These are phyloP conservation scores for Danionella cerebrum DNA, from an alignment of 2,113 vertebrate genomes.

Conservation along the genomic window DNA sequence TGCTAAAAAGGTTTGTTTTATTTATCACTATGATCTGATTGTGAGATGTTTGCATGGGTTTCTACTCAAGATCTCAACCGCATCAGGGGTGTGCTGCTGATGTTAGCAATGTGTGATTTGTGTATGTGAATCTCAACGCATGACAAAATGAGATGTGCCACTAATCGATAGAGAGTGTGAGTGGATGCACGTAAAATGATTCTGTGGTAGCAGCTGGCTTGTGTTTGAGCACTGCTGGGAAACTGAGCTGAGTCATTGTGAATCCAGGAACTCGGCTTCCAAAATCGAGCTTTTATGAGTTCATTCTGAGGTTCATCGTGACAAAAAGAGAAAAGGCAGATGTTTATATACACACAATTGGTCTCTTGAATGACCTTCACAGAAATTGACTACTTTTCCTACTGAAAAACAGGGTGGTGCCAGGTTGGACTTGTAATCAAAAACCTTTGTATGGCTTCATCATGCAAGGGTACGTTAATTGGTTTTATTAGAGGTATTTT, in stretches of 20 bases:
- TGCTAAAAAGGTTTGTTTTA: neutral
- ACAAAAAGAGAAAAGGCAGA: neutral
- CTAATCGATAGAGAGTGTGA: slow-evolving; percentile 9
- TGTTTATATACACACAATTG: no score
- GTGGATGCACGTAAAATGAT: slow-evolving; percentile 16
- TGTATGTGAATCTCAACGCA: neutral
- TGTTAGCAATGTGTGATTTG: neutral
- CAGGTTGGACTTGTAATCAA: no score
- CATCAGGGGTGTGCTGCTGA: neutral
- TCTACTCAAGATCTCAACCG: neutral
- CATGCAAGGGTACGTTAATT: no score
- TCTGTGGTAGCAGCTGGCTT: slow-evolving; percentile 58
- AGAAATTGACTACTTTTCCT: no score
- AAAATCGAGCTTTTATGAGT: slow-evolving; percentile 40
- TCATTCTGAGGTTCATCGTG: neutral
- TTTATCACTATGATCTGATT: neutral
- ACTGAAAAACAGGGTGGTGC: no score
- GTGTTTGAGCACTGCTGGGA: slow-evolving; percentile 65
- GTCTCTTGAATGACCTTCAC: no score
- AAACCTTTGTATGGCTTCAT: no score
- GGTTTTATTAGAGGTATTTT: no score
- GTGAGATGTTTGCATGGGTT: neutral
- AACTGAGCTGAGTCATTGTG: slow-evolving; percentile 63
- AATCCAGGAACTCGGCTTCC: slow-evolving; percentile 56
- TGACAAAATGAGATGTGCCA: slow-evolving; percentile 5